Evolutionary conservation across 2,113 vertebrate species (phyloP).

Genomic region (Brachypodius melanocephalos): DNA sequence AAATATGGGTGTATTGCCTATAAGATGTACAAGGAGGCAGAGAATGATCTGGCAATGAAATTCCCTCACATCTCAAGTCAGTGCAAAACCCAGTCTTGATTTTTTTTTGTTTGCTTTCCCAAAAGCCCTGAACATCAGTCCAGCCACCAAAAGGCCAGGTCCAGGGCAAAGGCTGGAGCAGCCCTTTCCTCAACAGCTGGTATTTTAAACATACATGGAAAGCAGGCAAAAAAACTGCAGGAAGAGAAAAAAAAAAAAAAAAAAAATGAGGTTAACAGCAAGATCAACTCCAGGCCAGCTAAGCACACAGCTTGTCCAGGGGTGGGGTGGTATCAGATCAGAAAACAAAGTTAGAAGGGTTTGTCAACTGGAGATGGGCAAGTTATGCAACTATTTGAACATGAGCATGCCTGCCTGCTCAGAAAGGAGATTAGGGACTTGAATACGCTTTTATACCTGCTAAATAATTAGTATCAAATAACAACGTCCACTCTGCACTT

Average conservation of each 20-base stretch:
- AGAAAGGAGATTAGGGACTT: conserved; percentile 38
- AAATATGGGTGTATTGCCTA: background rate
- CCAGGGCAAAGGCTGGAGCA: background rate
- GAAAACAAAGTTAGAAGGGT: conserved; percentile 23
- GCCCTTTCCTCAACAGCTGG: background rate
- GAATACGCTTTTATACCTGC: conserved; percentile 10
- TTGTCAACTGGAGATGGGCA: conserved; percentile 52
- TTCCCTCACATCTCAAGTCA: background rate
- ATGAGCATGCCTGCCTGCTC: conserved; percentile 58
- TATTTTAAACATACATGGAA: background rate
- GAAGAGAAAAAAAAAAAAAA: background rate
- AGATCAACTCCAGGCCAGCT: background rate
- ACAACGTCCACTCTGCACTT: conserved; percentile 24
- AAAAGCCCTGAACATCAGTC: background rate
- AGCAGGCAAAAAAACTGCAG: background rate
- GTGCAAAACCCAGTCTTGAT: background rate
- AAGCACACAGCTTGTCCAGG: background rate
- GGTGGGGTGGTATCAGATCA: background rate
- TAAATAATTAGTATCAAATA: conserved; percentile 56
- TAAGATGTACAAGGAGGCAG: background rate
- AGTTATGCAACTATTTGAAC: conserved; percentile 53
- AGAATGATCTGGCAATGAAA: background rate
- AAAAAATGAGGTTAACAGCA: background rate
- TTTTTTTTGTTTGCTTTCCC: background rate
- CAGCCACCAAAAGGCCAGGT: background rate